phyloP scores from a whole-genome alignment of 2,113 vertebrate species.

The Rynchops niger region DNA sequence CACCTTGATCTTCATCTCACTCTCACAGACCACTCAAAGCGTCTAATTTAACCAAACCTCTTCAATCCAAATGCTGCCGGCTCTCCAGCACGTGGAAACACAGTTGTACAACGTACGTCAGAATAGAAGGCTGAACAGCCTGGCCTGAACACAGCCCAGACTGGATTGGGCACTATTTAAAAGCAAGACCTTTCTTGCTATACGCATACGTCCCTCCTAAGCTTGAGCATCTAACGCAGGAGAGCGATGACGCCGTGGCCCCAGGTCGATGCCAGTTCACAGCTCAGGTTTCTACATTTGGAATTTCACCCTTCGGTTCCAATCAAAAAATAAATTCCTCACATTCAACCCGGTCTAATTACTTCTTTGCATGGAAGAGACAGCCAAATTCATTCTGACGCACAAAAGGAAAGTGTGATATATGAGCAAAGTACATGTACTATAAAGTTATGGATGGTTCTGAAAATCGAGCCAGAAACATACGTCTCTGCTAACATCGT shows the following conservation, averaged over 20 bases:
- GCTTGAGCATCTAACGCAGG: not conserved
- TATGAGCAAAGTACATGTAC: not conserved
- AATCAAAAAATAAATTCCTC: constrained; percentile 41
- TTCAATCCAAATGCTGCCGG: not conserved
- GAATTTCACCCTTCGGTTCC: not conserved
- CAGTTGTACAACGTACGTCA: rapidly evolving
- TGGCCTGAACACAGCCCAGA: not conserved
- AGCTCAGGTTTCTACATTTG: not conserved
- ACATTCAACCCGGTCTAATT: not conserved
- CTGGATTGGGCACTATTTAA: not conserved
- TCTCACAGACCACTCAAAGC: not conserved
- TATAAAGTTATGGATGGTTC: constrained; percentile 5
- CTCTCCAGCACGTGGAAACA: not conserved
- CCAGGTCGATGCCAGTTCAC: not conserved
- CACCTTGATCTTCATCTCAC: constrained; percentile 11
- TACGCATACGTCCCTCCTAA: not conserved
- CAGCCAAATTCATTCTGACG: constrained; percentile 32
- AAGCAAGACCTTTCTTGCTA: not conserved
- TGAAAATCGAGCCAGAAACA: constrained; percentile 34
- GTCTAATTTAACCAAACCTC: not conserved
- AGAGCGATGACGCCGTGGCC: rapidly evolving
- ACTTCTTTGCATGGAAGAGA: constrained; percentile 6
- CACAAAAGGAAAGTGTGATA: constrained; percentile 23
- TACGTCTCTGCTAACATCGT: not conserved
- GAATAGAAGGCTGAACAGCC: not conserved